Conservation (phyloP, 2,113 vertebrate species). For the Gobius niger region DNA sequence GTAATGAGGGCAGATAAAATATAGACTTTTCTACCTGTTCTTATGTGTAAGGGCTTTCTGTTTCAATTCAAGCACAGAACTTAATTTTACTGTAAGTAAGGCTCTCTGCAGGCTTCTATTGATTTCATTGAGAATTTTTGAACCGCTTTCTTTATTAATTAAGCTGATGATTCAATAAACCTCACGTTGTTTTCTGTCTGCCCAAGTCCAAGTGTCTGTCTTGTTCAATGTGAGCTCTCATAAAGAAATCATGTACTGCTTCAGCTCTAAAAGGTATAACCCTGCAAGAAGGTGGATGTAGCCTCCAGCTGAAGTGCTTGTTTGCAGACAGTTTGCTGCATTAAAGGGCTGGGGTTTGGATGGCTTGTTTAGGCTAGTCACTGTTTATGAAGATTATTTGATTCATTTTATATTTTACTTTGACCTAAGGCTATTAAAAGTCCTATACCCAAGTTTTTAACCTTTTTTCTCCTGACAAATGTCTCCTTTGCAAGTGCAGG, state of each 20-base stretch:
- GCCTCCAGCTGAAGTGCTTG: slow-evolving; percentile 38
- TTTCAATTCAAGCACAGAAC: slow-evolving; percentile 11
- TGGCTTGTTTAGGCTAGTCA: slow-evolving; percentile 37
- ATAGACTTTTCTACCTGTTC: slow-evolving; percentile 28
- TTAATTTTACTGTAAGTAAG: slow-evolving; percentile 14
- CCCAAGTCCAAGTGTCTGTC: slow-evolving; percentile 34
- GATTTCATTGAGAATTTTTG: not conserved
- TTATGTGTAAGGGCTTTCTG: slow-evolving; percentile 29
- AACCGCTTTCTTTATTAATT: slow-evolving; percentile 16
- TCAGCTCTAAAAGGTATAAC: slow-evolving; percentile 26
- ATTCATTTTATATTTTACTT: too few species aligned
- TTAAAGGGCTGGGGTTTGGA: slow-evolving; percentile 47
- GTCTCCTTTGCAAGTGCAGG: too few species aligned
- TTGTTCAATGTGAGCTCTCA: slow-evolving; percentile 23
- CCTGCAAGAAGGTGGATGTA: slow-evolving; percentile 37
- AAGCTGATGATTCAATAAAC: slow-evolving; percentile 64
- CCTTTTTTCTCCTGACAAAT: too few species aligned
- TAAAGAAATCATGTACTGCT: slow-evolving; percentile 47
- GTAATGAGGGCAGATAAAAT: too few species aligned
- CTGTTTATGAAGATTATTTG: slow-evolving; percentile 39
- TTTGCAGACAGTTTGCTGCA: slow-evolving; percentile 40
- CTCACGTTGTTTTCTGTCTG: slow-evolving; percentile 57
- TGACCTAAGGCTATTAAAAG: too few species aligned
- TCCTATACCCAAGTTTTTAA: too few species aligned
- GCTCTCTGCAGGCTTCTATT: not conserved